A percentile compares a stretch with the other conserved stretches of the same genome.
These are phyloP conservation scores for Zaprionus camerounensis DNA, from an alignment of 1,140 invertebrate genomes.

Conservation along the genomic window DNA sequence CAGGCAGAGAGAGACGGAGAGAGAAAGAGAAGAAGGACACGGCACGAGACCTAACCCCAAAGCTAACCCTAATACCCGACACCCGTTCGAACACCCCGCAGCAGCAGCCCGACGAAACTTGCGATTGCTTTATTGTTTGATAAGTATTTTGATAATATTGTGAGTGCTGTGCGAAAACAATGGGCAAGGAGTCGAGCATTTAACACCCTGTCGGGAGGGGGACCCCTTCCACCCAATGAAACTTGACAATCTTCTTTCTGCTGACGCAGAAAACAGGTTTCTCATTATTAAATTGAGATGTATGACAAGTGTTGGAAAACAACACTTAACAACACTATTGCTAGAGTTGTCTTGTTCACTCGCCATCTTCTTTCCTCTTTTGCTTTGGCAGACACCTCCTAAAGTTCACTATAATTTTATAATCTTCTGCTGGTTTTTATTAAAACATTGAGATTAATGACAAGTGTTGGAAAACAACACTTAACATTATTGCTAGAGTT, in stretches of 20 bases:
- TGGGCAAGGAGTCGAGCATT: conserved; percentile 37
- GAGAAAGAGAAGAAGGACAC: not conserved
- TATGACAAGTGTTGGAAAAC: conserved; percentile 46
- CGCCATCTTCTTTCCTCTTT: not conserved
- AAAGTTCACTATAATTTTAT: not conserved
- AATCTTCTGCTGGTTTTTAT: conserved; percentile 21
- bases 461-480: conserved; percentile 38
- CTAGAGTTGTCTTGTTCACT: no score
- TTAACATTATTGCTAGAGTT: conserved; percentile 1
- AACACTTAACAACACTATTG: conserved; percentile 29
- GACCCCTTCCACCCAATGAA: not conserved
- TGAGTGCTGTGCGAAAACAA: conserved; percentile 50
- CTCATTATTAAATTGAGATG: conserved; percentile 66
- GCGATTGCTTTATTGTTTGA: conserved; percentile 72
- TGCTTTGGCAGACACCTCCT: no score
- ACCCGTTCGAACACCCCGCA: conserved; percentile 4
- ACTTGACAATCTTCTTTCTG: not conserved
- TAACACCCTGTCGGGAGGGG: conserved; percentile 51
- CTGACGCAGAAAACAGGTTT: conserved; percentile 29
- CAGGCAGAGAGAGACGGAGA: not conserved
- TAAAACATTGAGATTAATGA: conserved; percentile 66
- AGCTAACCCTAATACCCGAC: conserved; percentile 43
- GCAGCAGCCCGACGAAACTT: conserved; percentile 36
- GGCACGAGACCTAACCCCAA: conserved; percentile 38
- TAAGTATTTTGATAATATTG: conserved; percentile 81